Evolutionary conservation across 2,797 vertebrate genomes (phyloP).

Genomic region (Phalanger gymnotis): DNA sequence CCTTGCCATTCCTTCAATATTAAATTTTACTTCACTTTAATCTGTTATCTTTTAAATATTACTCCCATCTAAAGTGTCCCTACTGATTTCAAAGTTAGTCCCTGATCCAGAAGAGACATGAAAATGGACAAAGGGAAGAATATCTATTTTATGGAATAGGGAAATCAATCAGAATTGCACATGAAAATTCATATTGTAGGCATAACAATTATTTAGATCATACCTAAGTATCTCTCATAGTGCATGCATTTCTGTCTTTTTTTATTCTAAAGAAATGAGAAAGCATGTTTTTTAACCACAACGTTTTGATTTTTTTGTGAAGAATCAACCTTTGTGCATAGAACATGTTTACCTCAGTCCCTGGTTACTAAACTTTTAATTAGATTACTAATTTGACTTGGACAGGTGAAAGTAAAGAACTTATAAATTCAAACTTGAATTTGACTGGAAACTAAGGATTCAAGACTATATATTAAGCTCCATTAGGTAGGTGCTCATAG

Average conservation of each 20-base stretch:
- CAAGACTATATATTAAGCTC: neutral
- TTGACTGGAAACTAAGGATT: neutral
- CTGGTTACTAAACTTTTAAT: neutral
- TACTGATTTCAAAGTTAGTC: slow-evolving; percentile 46
- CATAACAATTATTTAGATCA: neutral
- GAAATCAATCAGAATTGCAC: slow-evolving; percentile 56
- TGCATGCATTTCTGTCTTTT: neutral
- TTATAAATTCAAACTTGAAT: neutral
- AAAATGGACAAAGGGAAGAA: slow-evolving; percentile 47
- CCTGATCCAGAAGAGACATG: slow-evolving; percentile 45
- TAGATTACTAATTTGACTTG: neutral
- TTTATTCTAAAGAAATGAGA: neutral
- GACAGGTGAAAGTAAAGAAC: neutral
- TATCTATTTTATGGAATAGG: slow-evolving; percentile 28
- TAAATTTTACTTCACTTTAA: slow-evolving; percentile 67
- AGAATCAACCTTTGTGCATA: neutral
- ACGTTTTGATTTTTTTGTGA: neutral
- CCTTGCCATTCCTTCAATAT: slow-evolving; percentile 47
- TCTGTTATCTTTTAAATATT: slow-evolving; percentile 62
- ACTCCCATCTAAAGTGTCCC: slow-evolving; percentile 32
- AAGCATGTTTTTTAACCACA: neutral
- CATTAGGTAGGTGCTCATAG: neutral
- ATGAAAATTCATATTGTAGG: neutral
- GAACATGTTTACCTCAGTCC: neutral
- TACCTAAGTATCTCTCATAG: neutral